Conservation (phyloP, 1,140 invertebrate genomes). For the Drosophila navojoa region DNA sequence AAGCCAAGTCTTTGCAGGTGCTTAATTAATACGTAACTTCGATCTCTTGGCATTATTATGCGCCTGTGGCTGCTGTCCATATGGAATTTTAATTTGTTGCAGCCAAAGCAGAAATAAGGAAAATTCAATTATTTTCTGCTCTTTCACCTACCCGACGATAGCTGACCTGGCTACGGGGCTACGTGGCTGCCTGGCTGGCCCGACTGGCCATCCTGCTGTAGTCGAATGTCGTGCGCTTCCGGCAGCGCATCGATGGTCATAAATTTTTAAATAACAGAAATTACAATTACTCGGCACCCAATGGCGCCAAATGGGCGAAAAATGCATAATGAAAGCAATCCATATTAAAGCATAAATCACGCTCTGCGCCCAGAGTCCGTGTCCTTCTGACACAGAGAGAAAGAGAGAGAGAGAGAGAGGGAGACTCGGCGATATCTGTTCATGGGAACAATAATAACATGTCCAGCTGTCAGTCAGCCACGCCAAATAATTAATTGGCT, state of each 20-base stretch:
- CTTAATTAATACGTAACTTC: conserved; percentile 68
- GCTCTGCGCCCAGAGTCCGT: conserved; percentile 38
- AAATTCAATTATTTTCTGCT: conserved; percentile 77
- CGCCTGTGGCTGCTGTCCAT: conserved; percentile 29
- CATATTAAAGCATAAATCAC: conserved; percentile 80
- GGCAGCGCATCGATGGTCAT: conserved; percentile 71
- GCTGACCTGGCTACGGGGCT: neutral
- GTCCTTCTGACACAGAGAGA: conserved; percentile 1
- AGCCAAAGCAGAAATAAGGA: conserved; percentile 22
- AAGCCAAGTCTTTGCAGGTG: conserved; percentile 9
- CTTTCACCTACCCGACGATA: conserved; percentile 50
- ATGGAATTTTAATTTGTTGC: conserved; percentile 48
- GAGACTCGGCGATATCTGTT: no score
- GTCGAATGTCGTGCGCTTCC: conserved; percentile 41
- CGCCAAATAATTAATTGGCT: conserved; percentile 77
- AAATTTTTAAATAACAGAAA: conserved; percentile 81
- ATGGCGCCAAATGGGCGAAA: conserved; percentile 56
- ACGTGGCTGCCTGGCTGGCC: no score
- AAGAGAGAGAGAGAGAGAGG: no score
- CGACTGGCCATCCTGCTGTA: conserved; percentile 24
- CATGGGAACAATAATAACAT: conserved; percentile 71
- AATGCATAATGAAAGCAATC: conserved; percentile 80
- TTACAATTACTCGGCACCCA: conserved; percentile 67
- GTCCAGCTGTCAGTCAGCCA: conserved; percentile 69
- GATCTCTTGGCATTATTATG: conserved; percentile 9